Percentiles rank a stretch among this genome's conserved stretches.
Conservation (phyloP, 2,888 invertebrate species). For the Yponomeuta sedellus region DNA sequence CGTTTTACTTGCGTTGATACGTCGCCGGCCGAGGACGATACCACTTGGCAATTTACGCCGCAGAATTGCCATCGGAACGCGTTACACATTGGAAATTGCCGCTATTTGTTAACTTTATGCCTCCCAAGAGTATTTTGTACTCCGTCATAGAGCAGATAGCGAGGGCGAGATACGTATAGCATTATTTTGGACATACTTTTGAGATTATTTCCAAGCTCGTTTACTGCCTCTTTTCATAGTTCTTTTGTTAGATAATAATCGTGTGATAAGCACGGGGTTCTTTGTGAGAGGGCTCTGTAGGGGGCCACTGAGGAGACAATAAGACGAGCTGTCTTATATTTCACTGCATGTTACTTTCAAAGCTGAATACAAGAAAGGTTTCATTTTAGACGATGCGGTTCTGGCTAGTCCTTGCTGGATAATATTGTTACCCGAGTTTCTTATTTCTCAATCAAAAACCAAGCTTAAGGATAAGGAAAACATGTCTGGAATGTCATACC, state of each 20-base stretch:
- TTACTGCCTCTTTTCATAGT: not conserved
- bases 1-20: not conserved
- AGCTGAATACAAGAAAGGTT: not conserved
- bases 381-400: not conserved
- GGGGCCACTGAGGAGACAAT: not conserved
- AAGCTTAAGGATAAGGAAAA: too few species aligned
- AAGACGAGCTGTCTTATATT: not conserved
- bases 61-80: constrained; percentile 50
- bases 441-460: too few species aligned
- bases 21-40: not conserved
- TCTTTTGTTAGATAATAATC: not conserved
- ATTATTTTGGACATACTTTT: constrained; percentile 6
- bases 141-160: constrained; percentile 18
- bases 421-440: too few species aligned
- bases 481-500: too few species aligned
- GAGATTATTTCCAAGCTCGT: not conserved
- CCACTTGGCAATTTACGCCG: constrained; percentile 8
- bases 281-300: not conserved
- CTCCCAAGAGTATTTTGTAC: constrained; percentile 39
- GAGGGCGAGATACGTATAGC: not conserved
- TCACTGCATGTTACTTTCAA: not conserved
- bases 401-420: not conserved
- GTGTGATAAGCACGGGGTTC: not conserved
- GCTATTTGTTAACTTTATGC: constrained; percentile 55
- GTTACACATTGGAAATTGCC: constrained; percentile 52